These are phyloP conservation scores for Mechanitis messenoides DNA, from an alignment of 2,888 invertebrate species.

Conservation along the genomic window DNA sequence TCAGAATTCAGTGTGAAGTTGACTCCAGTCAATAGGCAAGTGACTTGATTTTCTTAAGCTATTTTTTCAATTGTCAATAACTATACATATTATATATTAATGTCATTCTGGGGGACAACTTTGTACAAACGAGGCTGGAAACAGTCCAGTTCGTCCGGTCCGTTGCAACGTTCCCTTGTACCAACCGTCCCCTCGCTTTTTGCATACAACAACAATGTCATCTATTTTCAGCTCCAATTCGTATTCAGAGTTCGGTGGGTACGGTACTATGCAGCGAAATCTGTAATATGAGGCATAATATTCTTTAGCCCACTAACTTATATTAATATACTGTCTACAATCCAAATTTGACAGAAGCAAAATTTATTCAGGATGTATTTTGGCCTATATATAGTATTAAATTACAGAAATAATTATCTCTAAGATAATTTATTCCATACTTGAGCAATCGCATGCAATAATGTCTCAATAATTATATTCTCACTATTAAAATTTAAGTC, in stretches of 20 bases:
- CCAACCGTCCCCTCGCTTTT: slow-evolving; percentile 96
- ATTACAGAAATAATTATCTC: too few species aligned
- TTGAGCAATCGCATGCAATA: too few species aligned
- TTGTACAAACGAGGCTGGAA: slow-evolving; percentile 96
- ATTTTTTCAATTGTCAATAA: not conserved
- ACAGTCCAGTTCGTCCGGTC: slow-evolving; percentile 94
- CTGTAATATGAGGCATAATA: slow-evolving; percentile 53
- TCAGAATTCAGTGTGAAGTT: too few species aligned
- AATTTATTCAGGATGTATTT: too few species aligned
- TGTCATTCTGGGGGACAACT: slow-evolving; percentile 51
- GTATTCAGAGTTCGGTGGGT: slow-evolving; percentile 95
- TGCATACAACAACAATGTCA: slow-evolving; percentile 93
- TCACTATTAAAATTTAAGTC: too few species aligned
- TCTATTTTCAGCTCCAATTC: slow-evolving; percentile 93
- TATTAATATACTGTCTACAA: not conserved
- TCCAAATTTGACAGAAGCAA: too few species aligned
- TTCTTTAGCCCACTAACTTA: not conserved
- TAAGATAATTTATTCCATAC: too few species aligned
- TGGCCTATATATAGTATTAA: too few species aligned
- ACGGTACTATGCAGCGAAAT: slow-evolving; percentile 94
- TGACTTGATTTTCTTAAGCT: not conserved
- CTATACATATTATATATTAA: not conserved
- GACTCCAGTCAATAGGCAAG: not conserved
- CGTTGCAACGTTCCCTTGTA: slow-evolving; percentile 94
- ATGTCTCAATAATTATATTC: too few species aligned